Conservation (phyloP, 2,113 vertebrate species). For the Phylloscopus trochiloides region DNA sequence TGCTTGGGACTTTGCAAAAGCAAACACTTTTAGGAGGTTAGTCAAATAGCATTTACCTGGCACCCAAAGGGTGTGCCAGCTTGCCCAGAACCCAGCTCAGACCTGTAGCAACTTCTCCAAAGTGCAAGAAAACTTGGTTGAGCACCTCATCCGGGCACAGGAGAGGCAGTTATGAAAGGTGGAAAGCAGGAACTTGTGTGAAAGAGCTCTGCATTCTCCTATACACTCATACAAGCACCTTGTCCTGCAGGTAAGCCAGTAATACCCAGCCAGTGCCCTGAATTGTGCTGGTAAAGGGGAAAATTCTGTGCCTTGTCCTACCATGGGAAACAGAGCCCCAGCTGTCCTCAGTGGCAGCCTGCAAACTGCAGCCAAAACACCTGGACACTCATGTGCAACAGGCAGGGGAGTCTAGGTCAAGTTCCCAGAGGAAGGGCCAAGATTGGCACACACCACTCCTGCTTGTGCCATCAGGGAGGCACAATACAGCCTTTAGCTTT, state of each 20-base stretch:
- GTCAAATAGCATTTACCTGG: not conserved
- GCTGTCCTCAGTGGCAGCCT: not conserved
- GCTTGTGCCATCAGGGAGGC: not conserved
- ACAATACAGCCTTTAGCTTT: not conserved
- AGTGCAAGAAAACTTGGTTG: not conserved
- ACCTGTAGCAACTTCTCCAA: not conserved
- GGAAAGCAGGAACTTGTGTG: not conserved
- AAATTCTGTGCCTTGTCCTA: not conserved
- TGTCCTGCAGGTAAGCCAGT: not conserved
- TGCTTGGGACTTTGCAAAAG: not conserved
- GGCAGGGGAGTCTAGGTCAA: fast-evolving
- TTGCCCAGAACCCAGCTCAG: not conserved
- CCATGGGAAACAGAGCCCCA: not conserved
- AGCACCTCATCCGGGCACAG: not conserved
- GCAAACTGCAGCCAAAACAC: not conserved
- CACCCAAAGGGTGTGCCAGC: fast-evolving
- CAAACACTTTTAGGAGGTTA: not conserved
- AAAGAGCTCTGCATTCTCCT: not conserved
- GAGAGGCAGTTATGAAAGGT: not conserved
- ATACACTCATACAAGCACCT: fast-evolving
- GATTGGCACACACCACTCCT: not conserved
- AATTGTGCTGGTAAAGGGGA: fast-evolving
- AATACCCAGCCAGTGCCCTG: not conserved
- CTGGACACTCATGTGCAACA: fast-evolving
- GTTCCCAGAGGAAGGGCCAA: not conserved